phyloP scores from a whole-genome alignment of 2,113 vertebrate species.

The Nyctereutes procyonoides region DNA sequence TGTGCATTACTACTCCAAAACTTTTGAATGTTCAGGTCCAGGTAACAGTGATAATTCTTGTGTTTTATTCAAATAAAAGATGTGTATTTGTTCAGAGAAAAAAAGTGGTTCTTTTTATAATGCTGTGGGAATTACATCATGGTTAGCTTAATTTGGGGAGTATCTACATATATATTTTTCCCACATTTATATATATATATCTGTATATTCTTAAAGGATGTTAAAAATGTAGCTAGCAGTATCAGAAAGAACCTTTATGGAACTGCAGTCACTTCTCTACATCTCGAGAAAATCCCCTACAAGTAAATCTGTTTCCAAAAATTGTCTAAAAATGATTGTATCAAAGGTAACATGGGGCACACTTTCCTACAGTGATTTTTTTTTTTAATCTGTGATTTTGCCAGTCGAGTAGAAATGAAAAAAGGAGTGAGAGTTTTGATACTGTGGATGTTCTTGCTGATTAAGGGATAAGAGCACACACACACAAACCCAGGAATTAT shows the following conservation, averaged over 20 bases:
- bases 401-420: neutral
- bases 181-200: slow-evolving; percentile 12
- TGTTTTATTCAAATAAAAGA: neutral
- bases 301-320: slow-evolving; percentile 31
- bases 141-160: slow-evolving; percentile 20
- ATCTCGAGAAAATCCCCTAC: neutral
- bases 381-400: slow-evolving; percentile 16
- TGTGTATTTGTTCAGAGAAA: neutral
- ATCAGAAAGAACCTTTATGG: slow-evolving; percentile 37
- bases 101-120: neutral
- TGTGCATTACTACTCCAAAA: neutral
- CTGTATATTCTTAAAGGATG: neutral
- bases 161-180: slow-evolving; percentile 11
- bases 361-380: neutral
- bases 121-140: neutral
- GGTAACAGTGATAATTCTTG: neutral
- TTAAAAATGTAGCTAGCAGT: neutral
- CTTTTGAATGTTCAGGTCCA: slow-evolving; percentile 4
- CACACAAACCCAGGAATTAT: slow-evolving; percentile 50
- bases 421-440: slow-evolving; percentile 50
- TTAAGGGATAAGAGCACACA: slow-evolving; percentile 20
- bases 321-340: neutral
- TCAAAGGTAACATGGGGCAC: neutral
- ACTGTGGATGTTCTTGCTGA: slow-evolving; percentile 21
- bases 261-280: neutral